Evolutionary conservation across 2,113 vertebrate species (phyloP).

Genomic region (Phalacrocorax brasilianus): DNA sequence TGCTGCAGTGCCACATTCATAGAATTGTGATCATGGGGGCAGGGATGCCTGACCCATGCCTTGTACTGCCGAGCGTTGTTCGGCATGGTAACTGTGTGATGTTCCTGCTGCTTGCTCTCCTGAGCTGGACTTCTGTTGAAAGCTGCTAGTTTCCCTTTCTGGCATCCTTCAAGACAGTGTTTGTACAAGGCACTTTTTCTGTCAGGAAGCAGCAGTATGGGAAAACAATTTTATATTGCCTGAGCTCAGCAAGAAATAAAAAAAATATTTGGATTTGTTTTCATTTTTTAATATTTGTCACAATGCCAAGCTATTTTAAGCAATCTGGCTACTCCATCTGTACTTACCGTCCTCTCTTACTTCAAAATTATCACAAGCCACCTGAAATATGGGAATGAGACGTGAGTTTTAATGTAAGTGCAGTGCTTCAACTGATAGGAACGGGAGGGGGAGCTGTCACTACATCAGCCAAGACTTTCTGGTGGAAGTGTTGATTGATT

Average conservation of each 20-base stretch:
- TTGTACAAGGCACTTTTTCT: not conserved
- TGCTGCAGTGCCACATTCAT: not conserved
- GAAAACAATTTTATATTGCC: constrained; percentile 3
- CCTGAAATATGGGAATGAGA: constrained; percentile 46
- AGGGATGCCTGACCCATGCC: not conserved
- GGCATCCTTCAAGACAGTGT: not conserved
- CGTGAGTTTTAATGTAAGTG: not conserved
- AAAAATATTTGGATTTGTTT: constrained; percentile 29
- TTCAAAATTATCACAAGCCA: constrained; percentile 28
- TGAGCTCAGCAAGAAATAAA: constrained; percentile 29
- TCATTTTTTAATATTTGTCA: constrained; percentile 37
- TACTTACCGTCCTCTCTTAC: not conserved
- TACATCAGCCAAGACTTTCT: not conserved
- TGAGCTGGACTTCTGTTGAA: not conserved
- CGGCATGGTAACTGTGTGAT: not conserved
- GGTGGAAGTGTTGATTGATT: not conserved
- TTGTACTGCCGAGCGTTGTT: not conserved
- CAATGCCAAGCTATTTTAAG: constrained; percentile 43
- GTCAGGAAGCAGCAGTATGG: constrained; percentile 8
- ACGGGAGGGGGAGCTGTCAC: not conserved
- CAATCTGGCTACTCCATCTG: constrained; percentile 11
- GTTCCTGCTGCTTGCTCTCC: not conserved
- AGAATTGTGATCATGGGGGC: not conserved
- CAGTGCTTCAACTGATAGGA: not conserved
- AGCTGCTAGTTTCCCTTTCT: not conserved